Base-by-base conservation (phyloP, 2,888 invertebrate species). In the Drosophila cyrtoloma region DNA sequence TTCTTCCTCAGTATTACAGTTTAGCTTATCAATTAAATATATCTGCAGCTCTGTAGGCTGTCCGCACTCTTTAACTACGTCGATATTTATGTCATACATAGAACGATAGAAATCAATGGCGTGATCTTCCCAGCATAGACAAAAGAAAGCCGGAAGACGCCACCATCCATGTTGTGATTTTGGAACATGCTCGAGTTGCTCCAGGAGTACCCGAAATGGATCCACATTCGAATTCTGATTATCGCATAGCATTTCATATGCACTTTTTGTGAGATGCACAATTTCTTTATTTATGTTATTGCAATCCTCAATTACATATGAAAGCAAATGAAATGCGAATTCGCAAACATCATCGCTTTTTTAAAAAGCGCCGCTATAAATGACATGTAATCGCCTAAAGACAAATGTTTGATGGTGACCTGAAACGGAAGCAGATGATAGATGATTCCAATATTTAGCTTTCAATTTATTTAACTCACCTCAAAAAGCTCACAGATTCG, bases 131-230 rank as follows among this genome's bases (percentile, higher is more conserved):
- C 1, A 5, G 26, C 3, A 51, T n/a, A 50, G 14, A 3, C 5
- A 7, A 52, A 66, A 66, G 28, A 52, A 66, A 10, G n/a, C 12
- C 9, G 51, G 64, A n/a, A 63, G 32, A n/a, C 65, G 65, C 65
- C 65, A 65, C 65, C 65, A 65, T 32, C 65, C 32, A 22, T 63
- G 64, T 12, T 39, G 10, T 6, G 14, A 26, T 65, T 14, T 33
- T 33, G 66, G 33, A 28, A 66, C 22, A 19, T 33, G 10, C 19
- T 65, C 39, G 6, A 66, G 32, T 22, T 52, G 33, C 10, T 9
- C 7, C 28, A 30, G 0, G 5, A 66, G 51, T 22, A 39, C 30
- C 4, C 10, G 10, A 6, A 65, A 22, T 32, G 64, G 47, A n/a
- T 9, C 9, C 30, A 39, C 9, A n/a, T 37, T 7, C 1, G 3